Evolutionary conservation across 2,113 vertebrate species (phyloP), one percentile per base, ranked within the genome.

Genomic region (Entomyzon cyanotis): DNA sequence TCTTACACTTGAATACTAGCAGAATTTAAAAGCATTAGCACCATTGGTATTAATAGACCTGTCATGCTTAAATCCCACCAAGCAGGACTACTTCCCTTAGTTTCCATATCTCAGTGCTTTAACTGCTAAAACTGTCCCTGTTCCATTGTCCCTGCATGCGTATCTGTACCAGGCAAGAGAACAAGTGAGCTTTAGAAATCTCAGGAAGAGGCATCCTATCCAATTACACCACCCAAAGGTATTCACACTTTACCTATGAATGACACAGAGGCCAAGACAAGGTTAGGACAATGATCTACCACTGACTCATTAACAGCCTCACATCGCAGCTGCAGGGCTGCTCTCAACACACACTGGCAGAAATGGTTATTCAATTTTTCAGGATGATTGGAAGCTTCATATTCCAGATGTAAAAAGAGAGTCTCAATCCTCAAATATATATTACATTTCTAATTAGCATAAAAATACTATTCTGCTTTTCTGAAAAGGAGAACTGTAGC

Each of bases 381-480:
- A 88, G n/a, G 30, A n/a, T 64, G 46, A 64, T 5, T 37, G 82
- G 60, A 91, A 93, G 53, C n/a, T 78, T 90, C 68, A 44, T 28
- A 91, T 78, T 88, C 39, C 55, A 78, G 42, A 17, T 46, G 18
- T 76, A 75, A 81, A 81, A 85, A 74, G 23, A 42, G 16, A 77
- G 18, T 46, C 30, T 50, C 24, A 35, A 20, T 42, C 28, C 50
- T 85, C 67, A 63, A 63, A 53, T n/a, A 35, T 52, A 64, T 49
- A 62, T 64, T 91, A 59, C 15, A 62, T 80, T 89, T 84, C 82
- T 81, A 92, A 93, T 92, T 89, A 89, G 16, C 46, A 90, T 50
- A 58, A 92, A 92, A 92, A 78, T 9, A 84, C 47, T 73, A 16
- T 55, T 90, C 56, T 82, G 13, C 33, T 82, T 84, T 67, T 90